Percentiles rank a stretch among this genome's conserved stretches.
Conservation (phyloP, 2,888 invertebrate genomes). For the Oxycera nigricornis region DNA sequence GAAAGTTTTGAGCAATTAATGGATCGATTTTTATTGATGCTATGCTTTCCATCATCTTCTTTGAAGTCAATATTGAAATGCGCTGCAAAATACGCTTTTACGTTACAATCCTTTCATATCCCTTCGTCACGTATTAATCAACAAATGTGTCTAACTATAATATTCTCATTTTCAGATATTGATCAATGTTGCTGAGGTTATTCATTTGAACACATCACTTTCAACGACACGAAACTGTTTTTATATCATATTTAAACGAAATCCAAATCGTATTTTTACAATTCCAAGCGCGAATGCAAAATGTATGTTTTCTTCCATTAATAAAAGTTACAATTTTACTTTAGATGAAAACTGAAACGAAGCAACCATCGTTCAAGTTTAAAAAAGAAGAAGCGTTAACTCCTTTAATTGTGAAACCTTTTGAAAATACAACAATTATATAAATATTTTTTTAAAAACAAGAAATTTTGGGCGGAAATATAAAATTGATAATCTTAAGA, state of each 20-base stretch:
- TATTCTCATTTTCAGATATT: too few relatives aligned
- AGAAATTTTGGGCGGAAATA: conserved; percentile 3
- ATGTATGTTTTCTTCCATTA: conserved; percentile 29
- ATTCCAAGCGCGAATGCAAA: conserved; percentile 9
- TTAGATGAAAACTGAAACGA: not conserved
- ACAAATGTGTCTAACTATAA: too few relatives aligned
- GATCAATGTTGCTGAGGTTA: not conserved
- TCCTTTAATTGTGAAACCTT: conserved; percentile 1
- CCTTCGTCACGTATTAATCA: too few relatives aligned
- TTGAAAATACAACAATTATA: not conserved
- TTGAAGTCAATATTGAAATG: too few relatives aligned
- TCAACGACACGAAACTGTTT: not conserved
- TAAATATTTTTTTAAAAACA: too few relatives aligned
- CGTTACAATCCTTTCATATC: too few relatives aligned
- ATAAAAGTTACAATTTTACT: conserved; percentile 20
- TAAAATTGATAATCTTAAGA: conserved; percentile 12
- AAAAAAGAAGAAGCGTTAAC: not conserved
- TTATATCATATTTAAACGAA: not conserved
- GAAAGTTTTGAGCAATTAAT: too few relatives aligned
- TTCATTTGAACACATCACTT: not conserved
- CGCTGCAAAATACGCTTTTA: too few relatives aligned
- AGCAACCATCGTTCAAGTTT: conserved; percentile 3
- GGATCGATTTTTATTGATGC: too few relatives aligned
- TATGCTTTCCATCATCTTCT: too few relatives aligned
- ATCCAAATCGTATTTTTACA: conserved; percentile 3